Percentiles rank a stretch among this genome's conserved stretches.
Evolutionary conservation across 2,888 invertebrate genomes (phyloP).

Genomic region (Erynnis tages): DNA sequence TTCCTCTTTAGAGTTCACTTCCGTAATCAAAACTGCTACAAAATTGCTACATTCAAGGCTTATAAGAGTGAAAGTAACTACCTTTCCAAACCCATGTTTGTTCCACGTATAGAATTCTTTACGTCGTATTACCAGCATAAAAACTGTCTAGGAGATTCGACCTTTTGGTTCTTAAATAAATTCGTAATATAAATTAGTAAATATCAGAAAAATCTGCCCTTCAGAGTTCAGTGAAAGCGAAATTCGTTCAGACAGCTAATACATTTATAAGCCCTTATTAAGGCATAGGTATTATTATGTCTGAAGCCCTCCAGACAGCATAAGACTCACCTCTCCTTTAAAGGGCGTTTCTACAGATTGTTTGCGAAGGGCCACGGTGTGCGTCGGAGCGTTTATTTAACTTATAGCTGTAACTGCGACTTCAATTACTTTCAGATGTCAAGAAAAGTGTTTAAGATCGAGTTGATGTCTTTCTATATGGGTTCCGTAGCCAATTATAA

Average conservation of each 20-base stretch:
- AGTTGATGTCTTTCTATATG: neutral
- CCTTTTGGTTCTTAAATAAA: too few relatives aligned
- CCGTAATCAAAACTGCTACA: too few relatives aligned
- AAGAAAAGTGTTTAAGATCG: neutral
- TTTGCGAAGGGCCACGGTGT: slow-evolving; percentile 4
- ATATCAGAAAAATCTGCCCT: neutral
- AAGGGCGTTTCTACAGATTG: slow-evolving; percentile 2
- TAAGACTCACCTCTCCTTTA: slow-evolving; percentile 4
- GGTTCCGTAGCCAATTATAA: slow-evolving; percentile 4
- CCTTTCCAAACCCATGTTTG: too few relatives aligned
- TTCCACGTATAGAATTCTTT: too few relatives aligned
- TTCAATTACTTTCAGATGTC: slow-evolving; percentile 18
- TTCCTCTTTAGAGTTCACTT: too few relatives aligned
- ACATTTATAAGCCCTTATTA: slow-evolving; percentile 2
- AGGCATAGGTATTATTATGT: neutral
- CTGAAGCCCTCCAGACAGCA: slow-evolving; percentile 15
- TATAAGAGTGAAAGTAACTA: too few relatives aligned
- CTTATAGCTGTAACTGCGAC: slow-evolving; percentile 12
- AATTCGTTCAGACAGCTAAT: slow-evolving; percentile 14
- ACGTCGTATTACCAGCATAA: too few relatives aligned
- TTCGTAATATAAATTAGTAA: too few relatives aligned
- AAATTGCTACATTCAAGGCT: too few relatives aligned
- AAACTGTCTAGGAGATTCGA: too few relatives aligned
- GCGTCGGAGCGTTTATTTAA: slow-evolving; percentile 16
- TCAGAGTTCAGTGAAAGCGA: slow-evolving; percentile 3